phyloP scores from a whole-genome alignment of 1,140 invertebrate genomes.

The Epicauta chinensis region DNA sequence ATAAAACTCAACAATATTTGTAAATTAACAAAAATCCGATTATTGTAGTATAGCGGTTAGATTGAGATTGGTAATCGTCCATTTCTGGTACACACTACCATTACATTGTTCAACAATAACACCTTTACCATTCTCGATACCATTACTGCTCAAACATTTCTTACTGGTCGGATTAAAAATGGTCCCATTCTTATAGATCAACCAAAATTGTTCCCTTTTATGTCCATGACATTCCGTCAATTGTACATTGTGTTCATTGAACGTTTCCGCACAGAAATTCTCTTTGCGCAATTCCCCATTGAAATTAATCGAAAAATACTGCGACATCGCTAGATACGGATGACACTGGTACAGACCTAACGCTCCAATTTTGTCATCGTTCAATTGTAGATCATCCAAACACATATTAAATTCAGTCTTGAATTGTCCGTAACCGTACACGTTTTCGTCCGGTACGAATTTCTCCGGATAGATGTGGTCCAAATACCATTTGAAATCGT shows the following conservation, averaged over 20 bases:
- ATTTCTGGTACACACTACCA: slow-evolving; percentile 32
- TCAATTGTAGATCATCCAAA: slow-evolving; percentile 71
- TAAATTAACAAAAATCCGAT: too few relatives aligned
- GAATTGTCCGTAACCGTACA: slow-evolving; percentile 61
- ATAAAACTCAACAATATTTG: too few relatives aligned
- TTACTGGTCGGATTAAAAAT: slow-evolving; percentile 33
- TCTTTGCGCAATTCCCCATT: slow-evolving; percentile 69
- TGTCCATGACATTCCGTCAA: slow-evolving; percentile 51
- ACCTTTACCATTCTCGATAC: slow-evolving; percentile 37
- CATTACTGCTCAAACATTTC: slow-evolving; percentile 38
- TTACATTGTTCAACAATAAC: slow-evolving; percentile 34
- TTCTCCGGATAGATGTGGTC: slow-evolving; percentile 78
- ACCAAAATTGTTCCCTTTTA: slow-evolving; percentile 54
- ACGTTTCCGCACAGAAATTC: slow-evolving; percentile 59
- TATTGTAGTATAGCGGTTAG: slow-evolving; percentile 21
- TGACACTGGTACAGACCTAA: slow-evolving; percentile 75
- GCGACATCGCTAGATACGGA: slow-evolving; percentile 53
- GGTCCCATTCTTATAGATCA: slow-evolving; percentile 36
- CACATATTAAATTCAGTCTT: slow-evolving; percentile 55
- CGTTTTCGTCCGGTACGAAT: slow-evolving; percentile 79
- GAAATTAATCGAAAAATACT: slow-evolving; percentile 68
- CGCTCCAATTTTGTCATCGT: slow-evolving; percentile 61
- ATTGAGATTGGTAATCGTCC: slow-evolving; percentile 38
- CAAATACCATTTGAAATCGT: slow-evolving; percentile 75
- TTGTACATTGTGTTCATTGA: slow-evolving; percentile 41